These are phyloP conservation scores for Cirrhinus molitorella DNA, from an alignment of 2,797 vertebrate genomes.

Conservation along the genomic window DNA sequence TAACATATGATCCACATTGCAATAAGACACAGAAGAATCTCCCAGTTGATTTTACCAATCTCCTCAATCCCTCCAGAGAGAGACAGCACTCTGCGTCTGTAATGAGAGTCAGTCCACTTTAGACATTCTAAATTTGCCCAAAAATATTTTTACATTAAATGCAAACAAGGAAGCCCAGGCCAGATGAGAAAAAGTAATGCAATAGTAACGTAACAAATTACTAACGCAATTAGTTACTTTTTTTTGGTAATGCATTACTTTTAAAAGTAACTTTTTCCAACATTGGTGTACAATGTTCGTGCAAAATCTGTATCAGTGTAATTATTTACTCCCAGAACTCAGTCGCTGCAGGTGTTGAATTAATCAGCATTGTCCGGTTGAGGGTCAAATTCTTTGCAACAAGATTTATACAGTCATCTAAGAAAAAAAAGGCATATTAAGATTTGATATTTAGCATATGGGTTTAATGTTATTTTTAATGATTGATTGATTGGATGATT, in stretches of 20 bases:
- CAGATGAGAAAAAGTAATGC: no score
- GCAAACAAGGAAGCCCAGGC: no score
- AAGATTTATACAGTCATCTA: conserved; percentile 73
- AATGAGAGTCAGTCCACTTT: no score
- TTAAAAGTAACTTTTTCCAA: no score
- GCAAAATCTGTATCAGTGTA: background rate
- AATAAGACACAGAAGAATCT: conserved; percentile 74
- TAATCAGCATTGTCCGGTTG: conserved; percentile 59
- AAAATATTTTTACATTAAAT: no score
- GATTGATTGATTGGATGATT: no score
- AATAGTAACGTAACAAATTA: no score
- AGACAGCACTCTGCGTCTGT: conserved; percentile 72
- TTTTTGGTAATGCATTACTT: no score
- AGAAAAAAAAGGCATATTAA: background rate
- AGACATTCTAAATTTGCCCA: no score
- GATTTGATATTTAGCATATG: background rate
- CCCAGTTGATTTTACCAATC: conserved; percentile 75
- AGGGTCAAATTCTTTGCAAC: conserved; percentile 62
- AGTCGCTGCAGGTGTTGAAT: conserved; percentile 71
- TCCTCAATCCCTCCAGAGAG: conserved; percentile 79
- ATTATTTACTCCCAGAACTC: conserved; percentile 81
- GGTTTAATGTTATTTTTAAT: background rate
- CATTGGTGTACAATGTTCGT: background rate
- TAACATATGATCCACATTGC: conserved; percentile 77
- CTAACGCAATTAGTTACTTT: no score